phyloP scores from a whole-genome alignment of 2,888 invertebrate genomes.

The Catocala nupta region DNA sequence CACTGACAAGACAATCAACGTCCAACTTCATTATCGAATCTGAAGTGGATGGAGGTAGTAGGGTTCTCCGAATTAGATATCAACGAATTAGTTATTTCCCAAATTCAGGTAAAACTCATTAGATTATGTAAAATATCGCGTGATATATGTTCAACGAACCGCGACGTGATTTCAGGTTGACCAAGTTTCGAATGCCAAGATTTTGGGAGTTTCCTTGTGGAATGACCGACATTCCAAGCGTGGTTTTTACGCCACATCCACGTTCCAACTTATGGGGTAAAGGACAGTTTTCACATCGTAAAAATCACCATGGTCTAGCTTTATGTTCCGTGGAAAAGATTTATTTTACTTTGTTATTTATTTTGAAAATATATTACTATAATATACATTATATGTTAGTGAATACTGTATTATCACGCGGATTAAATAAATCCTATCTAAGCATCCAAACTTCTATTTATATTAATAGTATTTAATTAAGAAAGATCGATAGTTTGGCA shows the following conservation, averaged over 20 bases:
- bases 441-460: too few species aligned
- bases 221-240: slow-evolving; percentile 48
- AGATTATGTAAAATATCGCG: slow-evolving; percentile 45
- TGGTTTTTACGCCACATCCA: slow-evolving; percentile 46
- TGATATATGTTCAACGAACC: slow-evolving; percentile 45
- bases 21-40: slow-evolving; percentile 12
- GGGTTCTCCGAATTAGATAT: slow-evolving; percentile 16
- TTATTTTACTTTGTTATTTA: too few species aligned
- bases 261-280: slow-evolving; percentile 41
- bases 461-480: too few species aligned
- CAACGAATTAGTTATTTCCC: slow-evolving; percentile 23
- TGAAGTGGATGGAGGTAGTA: slow-evolving; percentile 8
- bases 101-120: slow-evolving; percentile 47
- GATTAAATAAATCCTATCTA: too few species aligned
- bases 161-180: slow-evolving; percentile 48
- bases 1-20: slow-evolving; percentile 12
- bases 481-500: too few species aligned
- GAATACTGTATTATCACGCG: too few species aligned
- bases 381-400: too few species aligned
- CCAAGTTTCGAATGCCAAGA: slow-evolving; percentile 44
- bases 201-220: slow-evolving; percentile 33
- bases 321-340: too few species aligned
- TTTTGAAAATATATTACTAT: too few species aligned
- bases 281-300: slow-evolving; percentile 11
- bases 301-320: slow-evolving; percentile 16